Conservation (phyloP, 2,797 vertebrate species). For the Cephalopachus bancanus region DNA sequence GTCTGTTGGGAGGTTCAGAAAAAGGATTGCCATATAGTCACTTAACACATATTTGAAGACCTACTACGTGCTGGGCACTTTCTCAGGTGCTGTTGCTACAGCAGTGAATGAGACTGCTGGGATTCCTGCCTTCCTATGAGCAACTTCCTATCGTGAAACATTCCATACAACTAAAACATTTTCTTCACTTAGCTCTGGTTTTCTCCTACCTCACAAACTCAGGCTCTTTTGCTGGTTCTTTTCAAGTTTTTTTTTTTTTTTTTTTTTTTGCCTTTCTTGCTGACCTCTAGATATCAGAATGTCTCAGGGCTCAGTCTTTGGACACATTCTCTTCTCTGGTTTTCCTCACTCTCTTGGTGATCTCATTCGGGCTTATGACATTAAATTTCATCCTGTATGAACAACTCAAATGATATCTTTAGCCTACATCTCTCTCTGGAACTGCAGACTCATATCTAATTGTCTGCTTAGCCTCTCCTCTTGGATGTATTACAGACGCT, state of each 20-base stretch:
- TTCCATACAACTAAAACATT: too few relatives aligned
- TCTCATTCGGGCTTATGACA: background rate
- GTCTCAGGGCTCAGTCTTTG: background rate
- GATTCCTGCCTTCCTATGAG: background rate
- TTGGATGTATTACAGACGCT: background rate
- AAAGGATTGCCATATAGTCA: background rate
- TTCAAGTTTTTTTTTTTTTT: too few relatives aligned
- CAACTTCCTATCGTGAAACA: background rate
- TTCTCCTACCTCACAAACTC: background rate
- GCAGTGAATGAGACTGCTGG: rapidly evolving
- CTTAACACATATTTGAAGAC: background rate
- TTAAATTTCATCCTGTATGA: background rate
- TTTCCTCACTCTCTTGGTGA: background rate
- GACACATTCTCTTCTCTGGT: background rate
- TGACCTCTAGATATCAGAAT: too few relatives aligned
- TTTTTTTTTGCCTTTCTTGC: background rate
- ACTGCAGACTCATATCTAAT: background rate
- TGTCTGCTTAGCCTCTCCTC: background rate
- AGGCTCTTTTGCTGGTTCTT: background rate
- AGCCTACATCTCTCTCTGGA: background rate
- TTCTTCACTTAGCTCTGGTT: background rate
- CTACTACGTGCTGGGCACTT: rapidly evolving
- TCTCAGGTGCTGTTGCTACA: rapidly evolving
- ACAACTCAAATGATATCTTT: background rate
- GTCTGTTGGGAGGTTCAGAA: background rate